Evolutionary conservation across 2,113 vertebrate species (phyloP).

Genomic region (Dipodomys merriami): DNA sequence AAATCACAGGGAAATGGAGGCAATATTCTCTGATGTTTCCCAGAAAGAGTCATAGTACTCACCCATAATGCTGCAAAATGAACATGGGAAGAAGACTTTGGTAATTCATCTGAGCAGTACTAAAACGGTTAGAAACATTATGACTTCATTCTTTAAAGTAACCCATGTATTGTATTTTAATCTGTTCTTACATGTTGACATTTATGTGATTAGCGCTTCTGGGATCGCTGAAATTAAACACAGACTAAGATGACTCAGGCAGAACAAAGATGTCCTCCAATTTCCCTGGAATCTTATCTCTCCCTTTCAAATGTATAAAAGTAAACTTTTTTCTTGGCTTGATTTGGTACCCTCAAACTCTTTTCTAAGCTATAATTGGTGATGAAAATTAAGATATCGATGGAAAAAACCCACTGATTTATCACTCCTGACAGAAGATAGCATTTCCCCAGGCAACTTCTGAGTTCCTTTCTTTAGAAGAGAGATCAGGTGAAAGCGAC

Average conservation of each 20-base stretch:
- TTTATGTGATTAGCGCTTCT: constrained; percentile 28
- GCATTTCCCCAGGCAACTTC: not conserved
- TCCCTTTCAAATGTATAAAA: constrained; percentile 40
- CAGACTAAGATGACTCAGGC: not conserved
- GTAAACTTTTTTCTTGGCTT: constrained; percentile 23
- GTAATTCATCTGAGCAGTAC: constrained; percentile 6
- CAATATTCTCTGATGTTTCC: not conserved
- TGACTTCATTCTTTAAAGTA: constrained; percentile 30
- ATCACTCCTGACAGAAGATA: constrained; percentile 3
- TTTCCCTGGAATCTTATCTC: constrained; percentile 12
- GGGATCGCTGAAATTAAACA: constrained; percentile 15
- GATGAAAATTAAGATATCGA: constrained; percentile 59
- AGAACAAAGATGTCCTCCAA: not conserved
- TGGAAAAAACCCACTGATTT: constrained; percentile 31
- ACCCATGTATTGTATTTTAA: constrained; percentile 20
- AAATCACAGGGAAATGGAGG: not conserved
- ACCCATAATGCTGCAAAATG: not conserved
- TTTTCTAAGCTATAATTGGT: constrained; percentile 41
- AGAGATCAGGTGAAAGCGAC: constrained; percentile 28
- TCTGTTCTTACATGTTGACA: constrained; percentile 23
- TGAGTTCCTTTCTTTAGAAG: constrained; percentile 36
- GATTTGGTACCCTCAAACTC: not conserved
- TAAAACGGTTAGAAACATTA: constrained; percentile 13
- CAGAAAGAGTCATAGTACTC: not conserved
- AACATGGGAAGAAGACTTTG: not conserved